Evolutionary conservation across 2,797 vertebrate genomes (phyloP).

Genomic region (Hephaestus fuliginosus): DNA sequence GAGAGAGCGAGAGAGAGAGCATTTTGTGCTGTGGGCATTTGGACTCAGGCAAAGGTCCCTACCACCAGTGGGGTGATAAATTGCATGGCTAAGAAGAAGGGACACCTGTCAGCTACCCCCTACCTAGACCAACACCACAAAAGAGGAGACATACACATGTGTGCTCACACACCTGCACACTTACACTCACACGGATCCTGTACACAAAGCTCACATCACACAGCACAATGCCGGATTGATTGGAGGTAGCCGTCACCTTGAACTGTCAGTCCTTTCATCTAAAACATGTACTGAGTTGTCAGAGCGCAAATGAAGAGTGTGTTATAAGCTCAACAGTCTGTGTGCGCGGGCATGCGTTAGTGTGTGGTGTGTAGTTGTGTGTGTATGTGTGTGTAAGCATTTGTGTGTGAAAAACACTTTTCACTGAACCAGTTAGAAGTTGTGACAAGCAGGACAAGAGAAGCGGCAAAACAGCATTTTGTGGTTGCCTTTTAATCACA

Average conservation of each 20-base stretch:
- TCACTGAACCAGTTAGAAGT: slow-evolving; percentile 34
- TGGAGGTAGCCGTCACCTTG: slow-evolving; percentile 76
- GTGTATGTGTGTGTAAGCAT: slow-evolving; percentile 17
- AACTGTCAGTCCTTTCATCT: slow-evolving; percentile 79
- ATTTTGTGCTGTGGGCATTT: slow-evolving; percentile 50
- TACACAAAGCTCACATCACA: slow-evolving; percentile 58
- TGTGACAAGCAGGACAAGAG: slow-evolving; percentile 36
- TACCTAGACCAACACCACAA: slow-evolving; percentile 55
- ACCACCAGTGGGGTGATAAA: slow-evolving; percentile 84
- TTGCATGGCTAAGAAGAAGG: slow-evolving; percentile 83
- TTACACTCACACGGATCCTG: slow-evolving; percentile 42
- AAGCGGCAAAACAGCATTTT: background rate
- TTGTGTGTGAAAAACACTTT: slow-evolving; percentile 24
- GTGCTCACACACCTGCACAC: slow-evolving; percentile 5
- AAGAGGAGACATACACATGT: slow-evolving; percentile 52
- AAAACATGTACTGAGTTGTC: slow-evolving; percentile 70
- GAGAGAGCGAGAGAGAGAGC: slow-evolving; percentile 7
- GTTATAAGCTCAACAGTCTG: slow-evolving; percentile 28
- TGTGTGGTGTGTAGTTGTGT: slow-evolving; percentile 22
- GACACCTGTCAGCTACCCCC: slow-evolving; percentile 82
- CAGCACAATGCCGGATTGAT: slow-evolving; percentile 58
- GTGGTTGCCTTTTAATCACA: slow-evolving; percentile 28
- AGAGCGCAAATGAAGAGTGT: slow-evolving; percentile 70
- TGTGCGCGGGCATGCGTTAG: slow-evolving; percentile 6
- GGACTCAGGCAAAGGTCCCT: slow-evolving; percentile 68